Evolutionary conservation across 53 echinoderm and acorn worm genomes (phyloP).

Genomic region (Luidia sarsii): DNA sequence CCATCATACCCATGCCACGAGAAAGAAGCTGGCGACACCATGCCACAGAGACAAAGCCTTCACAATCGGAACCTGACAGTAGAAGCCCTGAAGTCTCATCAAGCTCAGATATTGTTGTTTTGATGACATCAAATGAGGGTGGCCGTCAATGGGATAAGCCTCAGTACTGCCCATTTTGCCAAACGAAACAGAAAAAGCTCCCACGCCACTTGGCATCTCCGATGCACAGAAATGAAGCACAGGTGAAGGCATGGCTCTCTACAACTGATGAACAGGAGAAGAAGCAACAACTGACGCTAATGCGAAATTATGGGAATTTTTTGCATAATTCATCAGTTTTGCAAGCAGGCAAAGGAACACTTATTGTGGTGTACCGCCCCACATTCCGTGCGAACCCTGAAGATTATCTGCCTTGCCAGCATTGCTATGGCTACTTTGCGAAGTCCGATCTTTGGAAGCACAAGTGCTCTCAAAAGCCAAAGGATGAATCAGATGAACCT

Average conservation of each 20-base stretch:
- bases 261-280: slow-evolving; percentile 29
- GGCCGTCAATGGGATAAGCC: background rate
- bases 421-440: slow-evolving; percentile 59
- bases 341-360: slow-evolving; percentile 48
- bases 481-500: background rate
- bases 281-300: slow-evolving; percentile 22
- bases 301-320: slow-evolving; percentile 71
- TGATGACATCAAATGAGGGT: slow-evolving; percentile 7
- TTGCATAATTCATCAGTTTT: slow-evolving; percentile 67
- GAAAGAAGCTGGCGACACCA: background rate
- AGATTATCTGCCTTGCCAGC: slow-evolving; percentile 57
- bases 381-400: slow-evolving; percentile 25
- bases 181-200: background rate
- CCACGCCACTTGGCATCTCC: slow-evolving; percentile 1
- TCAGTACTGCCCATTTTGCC: slow-evolving; percentile 1
- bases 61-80: background rate
- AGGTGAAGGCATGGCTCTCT: background rate
- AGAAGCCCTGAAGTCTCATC: background rate
- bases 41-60: background rate
- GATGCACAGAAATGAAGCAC: background rate
- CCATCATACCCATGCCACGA: background rate
- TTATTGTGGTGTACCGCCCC: slow-evolving; percentile 60
- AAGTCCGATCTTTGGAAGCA: slow-evolving; percentile 69
- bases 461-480: slow-evolving; percentile 25
- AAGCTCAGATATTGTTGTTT: background rate